Evolutionary conservation across 2,113 vertebrate genomes (phyloP).

Genomic region (Hepsetus odoe): DNA sequence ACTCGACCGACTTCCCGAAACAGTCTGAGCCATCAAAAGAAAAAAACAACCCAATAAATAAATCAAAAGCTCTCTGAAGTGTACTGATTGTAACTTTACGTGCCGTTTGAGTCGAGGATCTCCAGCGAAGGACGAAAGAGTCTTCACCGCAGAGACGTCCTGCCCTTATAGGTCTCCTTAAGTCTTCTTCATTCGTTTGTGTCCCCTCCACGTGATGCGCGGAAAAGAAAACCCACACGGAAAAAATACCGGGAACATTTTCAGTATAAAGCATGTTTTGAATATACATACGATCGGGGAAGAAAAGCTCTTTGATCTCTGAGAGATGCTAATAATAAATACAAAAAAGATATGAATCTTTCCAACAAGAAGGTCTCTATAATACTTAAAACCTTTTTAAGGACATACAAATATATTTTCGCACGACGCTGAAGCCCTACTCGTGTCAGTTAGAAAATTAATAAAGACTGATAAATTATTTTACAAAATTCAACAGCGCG

Average conservation of each 20-base stretch:
- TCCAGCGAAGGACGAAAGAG: not conserved
- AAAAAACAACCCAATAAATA: too few species aligned
- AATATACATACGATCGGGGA: conserved; percentile 41
- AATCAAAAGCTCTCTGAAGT: not conserved
- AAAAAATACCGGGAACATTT: not conserved
- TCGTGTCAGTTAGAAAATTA: conserved; percentile 86
- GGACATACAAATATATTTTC: conserved; percentile 88
- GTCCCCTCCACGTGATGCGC: too few species aligned
- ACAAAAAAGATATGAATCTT: conserved; percentile 87
- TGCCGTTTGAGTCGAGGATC: not conserved
- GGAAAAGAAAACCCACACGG: too few species aligned
- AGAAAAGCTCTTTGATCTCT: conserved; percentile 57
- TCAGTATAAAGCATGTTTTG: not conserved
- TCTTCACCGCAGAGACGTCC: too few species aligned
- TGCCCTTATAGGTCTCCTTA: too few species aligned
- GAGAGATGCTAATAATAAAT: conserved; percentile 75
- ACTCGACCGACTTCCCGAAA: too few species aligned
- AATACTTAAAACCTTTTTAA: conserved; percentile 91
- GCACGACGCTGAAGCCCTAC: conserved; percentile 86
- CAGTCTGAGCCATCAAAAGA: too few species aligned
- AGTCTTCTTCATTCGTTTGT: not conserved
- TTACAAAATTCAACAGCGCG: conserved; percentile 87
- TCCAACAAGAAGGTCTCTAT: conserved; percentile 85
- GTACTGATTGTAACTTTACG: not conserved
- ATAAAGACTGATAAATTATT: conserved; percentile 93